A percentile compares a stretch with the other conserved stretches of the same genome.
phyloP scores from a whole-genome alignment of 2,113 vertebrate genomes.

The Melanerpes formicivorus region DNA sequence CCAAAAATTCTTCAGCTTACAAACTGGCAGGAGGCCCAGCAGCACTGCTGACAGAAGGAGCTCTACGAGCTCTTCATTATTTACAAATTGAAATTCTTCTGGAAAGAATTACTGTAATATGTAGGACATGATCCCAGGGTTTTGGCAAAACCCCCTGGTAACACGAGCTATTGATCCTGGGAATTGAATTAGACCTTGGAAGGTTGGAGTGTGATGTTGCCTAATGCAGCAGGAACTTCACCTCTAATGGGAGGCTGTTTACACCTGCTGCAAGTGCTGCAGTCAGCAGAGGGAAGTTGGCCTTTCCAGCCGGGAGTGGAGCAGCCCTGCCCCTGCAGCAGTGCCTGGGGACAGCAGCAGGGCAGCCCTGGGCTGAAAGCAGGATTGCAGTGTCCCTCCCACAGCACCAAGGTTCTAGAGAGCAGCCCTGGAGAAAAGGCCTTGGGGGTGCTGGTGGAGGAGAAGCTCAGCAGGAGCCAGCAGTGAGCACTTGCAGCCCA shows the following conservation, averaged over 20 bases:
- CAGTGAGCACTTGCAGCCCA: too few relatives aligned
- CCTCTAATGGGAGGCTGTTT: constrained; percentile 60
- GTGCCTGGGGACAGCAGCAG: background rate
- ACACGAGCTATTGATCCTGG: constrained; percentile 61
- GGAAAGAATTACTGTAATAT: constrained; percentile 70
- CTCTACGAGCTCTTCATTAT: constrained; percentile 65
- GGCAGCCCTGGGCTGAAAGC: background rate
- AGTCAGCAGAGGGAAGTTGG: constrained; percentile 1
- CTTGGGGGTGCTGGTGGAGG: too few relatives aligned
- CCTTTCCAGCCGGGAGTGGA: background rate
- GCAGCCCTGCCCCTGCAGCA: background rate
- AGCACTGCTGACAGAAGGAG: constrained; percentile 54
- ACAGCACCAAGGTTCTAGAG: background rate
- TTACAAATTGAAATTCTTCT: constrained; percentile 71
- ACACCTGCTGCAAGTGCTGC: constrained; percentile 34
- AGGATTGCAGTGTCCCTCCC: background rate
- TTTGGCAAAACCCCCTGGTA: constrained; percentile 64
- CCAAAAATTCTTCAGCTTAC: constrained; percentile 67
- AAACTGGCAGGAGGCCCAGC: constrained; percentile 68
- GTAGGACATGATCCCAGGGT: constrained; percentile 68
- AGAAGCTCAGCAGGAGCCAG: too few relatives aligned
- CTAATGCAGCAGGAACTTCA: constrained; percentile 48
- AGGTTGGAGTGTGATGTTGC: constrained; percentile 63
- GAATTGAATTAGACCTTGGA: constrained; percentile 62
- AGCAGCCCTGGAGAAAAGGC: too few relatives aligned